Evolutionary conservation across 2,113 vertebrate species (phyloP).

Genomic region (Thermophis baileyi): DNA sequence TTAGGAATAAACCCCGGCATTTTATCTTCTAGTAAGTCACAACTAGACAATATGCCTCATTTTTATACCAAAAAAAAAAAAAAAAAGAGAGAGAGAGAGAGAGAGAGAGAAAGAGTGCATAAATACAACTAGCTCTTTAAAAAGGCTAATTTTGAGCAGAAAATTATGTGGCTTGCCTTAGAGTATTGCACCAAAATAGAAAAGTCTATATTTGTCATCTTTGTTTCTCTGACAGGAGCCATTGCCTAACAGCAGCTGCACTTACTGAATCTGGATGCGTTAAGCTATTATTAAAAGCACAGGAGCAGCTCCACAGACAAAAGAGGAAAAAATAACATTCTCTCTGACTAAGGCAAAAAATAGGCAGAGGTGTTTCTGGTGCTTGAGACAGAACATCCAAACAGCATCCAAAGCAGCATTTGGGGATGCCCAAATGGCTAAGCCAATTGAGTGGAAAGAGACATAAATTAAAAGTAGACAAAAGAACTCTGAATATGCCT

Average conservation of each 20-base stretch:
- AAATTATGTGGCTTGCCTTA: not conserved
- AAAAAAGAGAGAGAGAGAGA: too few species aligned
- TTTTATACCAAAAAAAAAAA: not conserved
- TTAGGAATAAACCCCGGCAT: not conserved
- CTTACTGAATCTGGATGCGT: not conserved
- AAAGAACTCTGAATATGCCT: not conserved
- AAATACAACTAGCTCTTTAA: not conserved
- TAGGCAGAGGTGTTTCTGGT: not conserved
- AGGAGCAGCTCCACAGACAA: not conserved
- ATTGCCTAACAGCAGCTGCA: not conserved
- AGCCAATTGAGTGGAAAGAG: not conserved
- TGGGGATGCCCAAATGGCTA: not conserved
- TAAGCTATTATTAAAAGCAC: not conserved
- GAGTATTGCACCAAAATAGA: not conserved
- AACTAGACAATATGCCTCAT: not conserved
- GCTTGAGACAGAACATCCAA: not conserved
- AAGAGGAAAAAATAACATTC: not conserved
- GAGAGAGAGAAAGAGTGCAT: not conserved
- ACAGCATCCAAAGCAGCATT: not conserved
- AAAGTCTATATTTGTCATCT: not conserved
- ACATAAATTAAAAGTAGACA: not conserved
- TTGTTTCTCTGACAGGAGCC: not conserved
- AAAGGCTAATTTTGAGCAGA: not conserved
- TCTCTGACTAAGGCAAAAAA: not conserved
- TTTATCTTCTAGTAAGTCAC: not conserved